Base-by-base conservation (phyloP, 2,888 invertebrate genomes). In the Rambutsinella grinnellia region DNA sequence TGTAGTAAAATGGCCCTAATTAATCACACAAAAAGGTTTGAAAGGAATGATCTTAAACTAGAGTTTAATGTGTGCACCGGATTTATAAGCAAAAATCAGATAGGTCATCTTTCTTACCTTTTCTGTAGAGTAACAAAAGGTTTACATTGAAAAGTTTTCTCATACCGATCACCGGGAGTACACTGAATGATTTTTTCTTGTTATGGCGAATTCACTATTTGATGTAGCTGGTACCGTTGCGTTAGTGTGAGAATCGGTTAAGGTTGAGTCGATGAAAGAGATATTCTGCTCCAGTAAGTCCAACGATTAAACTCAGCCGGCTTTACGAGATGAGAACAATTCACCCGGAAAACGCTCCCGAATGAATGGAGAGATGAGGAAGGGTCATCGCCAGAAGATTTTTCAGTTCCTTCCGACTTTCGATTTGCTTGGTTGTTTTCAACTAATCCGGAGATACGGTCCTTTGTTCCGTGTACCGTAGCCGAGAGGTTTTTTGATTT, bases 101-200 rank as follows among this genome's bases (percentile, higher is more conserved):
- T 44, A 54, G 23, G 8, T 54, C 10, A 21, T 24, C 58, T 36
- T 15, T n/a, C 61, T 67, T 57, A 57, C 67, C 57, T 67, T 62
- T 67, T 67, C 28, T 36, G 67, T 67, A 54, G 67, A 67, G 67
- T 54, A 57, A 67, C 54, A 66, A 66, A 66, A 49, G 21, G 53
- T 21, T 56, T 46, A 36, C 19, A n/a, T 49, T 13, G 15, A 56
- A n/a, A 15, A n/a, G 6, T 49, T 49, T 17, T 49, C 19, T 17
- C 19, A 36, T 36, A 36, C 36, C 36, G 13, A 36, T 5, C 36
- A 36, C 36, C 36, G 36, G 36, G 36, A 36, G 36, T 36, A 13
- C 5, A 36, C 13, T 36, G 36, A 36, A 13, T 8, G 13, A 36
- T 36, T 5, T 36, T 36, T 36, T 5, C 36, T 36, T 36, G 36